Percentiles rank a stretch among this genome's conserved stretches.
Evolutionary conservation across 2,113 vertebrate species (phyloP).

Genomic region (Meleagris gallopavo): DNA sequence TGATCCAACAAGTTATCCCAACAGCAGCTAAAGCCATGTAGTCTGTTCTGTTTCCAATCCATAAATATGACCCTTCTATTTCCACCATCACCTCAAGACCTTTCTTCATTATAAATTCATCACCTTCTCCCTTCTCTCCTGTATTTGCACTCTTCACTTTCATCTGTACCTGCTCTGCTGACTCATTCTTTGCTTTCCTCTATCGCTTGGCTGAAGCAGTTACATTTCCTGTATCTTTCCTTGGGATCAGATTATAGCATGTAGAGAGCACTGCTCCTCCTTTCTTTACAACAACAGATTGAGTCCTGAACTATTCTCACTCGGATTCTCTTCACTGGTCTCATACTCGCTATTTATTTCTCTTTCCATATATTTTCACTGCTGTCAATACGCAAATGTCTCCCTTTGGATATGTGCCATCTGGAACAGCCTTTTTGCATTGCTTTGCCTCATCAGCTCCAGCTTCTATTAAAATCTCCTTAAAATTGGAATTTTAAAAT

Average conservation of each 20-base stretch:
- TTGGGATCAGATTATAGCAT: background rate
- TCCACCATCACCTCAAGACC: background rate
- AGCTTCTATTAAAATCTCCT: constrained; percentile 65
- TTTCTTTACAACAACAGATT: constrained; percentile 24
- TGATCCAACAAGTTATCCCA: background rate
- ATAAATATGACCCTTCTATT: background rate
- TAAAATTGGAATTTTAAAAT: constrained; percentile 48
- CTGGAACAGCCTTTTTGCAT: constrained; percentile 61
- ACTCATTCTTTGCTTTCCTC: background rate
- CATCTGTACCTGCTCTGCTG: background rate
- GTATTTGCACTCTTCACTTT: background rate
- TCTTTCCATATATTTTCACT: constrained; percentile 22
- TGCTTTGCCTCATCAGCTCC: constrained; percentile 66
- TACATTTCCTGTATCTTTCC: background rate
- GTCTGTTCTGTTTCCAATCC: background rate
- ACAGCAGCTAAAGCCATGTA: background rate
- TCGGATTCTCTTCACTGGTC: constrained; percentile 48
- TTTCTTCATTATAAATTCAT: background rate
- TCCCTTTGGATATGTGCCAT: constrained; percentile 67
- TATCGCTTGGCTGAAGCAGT: background rate
- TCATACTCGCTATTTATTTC: constrained; percentile 17
- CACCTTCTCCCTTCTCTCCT: background rate
- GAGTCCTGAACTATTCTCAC: constrained; percentile 29
- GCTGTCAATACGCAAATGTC: constrained; percentile 51
- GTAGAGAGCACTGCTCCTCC: background rate